These are phyloP conservation scores for Micronycteris hirsuta DNA, from an alignment of 2,113 vertebrate species.

Conservation along the genomic window DNA sequence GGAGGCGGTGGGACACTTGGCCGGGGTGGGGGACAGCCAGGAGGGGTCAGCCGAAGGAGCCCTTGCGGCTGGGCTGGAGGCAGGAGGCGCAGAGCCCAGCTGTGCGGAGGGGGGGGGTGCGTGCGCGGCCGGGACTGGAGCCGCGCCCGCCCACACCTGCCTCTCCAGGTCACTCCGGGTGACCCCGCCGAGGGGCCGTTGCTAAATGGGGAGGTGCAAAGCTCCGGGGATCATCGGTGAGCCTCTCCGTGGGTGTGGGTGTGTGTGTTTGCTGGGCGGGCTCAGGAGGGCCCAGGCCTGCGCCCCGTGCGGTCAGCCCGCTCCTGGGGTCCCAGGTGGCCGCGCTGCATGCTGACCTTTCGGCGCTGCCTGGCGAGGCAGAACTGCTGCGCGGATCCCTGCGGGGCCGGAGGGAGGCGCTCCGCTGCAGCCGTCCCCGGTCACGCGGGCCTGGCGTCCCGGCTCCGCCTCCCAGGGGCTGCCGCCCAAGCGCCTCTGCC, in stretches of 20 bases:
- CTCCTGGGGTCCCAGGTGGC: constrained; percentile 37
- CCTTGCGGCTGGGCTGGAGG: too few species aligned
- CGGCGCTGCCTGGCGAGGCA: not conserved
- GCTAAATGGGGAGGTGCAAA: constrained; percentile 76
- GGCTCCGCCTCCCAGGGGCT: not conserved
- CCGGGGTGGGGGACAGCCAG: too few species aligned
- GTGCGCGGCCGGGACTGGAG: not conserved
- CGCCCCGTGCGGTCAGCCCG: not conserved
- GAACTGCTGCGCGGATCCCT: not conserved
- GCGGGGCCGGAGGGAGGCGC: not conserved
- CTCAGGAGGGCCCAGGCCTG: not conserved
- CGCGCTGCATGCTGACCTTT: not conserved
- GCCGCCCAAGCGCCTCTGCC: not conserved
- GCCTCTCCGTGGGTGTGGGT: not conserved
- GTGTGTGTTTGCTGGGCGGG: not conserved
- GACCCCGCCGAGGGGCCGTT: constrained; percentile 34
- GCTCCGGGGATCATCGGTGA: constrained; percentile 53
- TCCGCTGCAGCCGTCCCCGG: too few species aligned
- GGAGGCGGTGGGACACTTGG: not conserved
- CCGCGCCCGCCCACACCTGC: constrained; percentile 8
- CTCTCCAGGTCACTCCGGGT: constrained; percentile 56
- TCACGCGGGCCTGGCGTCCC: too few species aligned
- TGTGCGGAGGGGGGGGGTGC: not conserved
- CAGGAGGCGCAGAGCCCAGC: not conserved
- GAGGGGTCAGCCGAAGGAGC: not conserved